Conservation (phyloP, 30 jellyfish, hydroid and myxozoan genomes). For the Aurelia sp. region DNA sequence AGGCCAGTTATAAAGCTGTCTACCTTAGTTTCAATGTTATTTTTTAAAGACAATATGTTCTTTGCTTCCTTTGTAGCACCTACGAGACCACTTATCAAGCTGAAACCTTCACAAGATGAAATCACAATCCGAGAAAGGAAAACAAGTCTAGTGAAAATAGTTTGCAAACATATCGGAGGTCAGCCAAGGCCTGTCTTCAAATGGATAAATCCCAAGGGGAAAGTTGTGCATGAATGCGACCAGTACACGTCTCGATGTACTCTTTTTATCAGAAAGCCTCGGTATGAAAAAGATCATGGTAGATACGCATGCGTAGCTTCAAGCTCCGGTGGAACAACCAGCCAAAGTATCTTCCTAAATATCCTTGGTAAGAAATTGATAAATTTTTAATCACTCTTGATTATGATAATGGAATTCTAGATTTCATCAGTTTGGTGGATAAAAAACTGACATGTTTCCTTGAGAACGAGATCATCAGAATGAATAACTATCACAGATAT, state of each 20-base stretch:
- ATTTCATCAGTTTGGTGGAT: too few relatives aligned
- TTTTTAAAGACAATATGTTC: too few relatives aligned
- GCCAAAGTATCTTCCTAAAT: background rate
- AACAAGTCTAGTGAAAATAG: background rate
- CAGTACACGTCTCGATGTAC: slow-evolving; percentile 22
- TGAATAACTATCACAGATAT: too few relatives aligned
- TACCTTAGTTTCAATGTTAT: too few relatives aligned
- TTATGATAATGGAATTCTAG: too few relatives aligned
- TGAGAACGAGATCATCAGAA: too few relatives aligned
- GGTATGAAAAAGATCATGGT: slow-evolving; percentile 39
- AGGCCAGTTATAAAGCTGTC: slow-evolving; percentile 7
- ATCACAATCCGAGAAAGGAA: background rate
- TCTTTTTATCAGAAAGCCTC: background rate
- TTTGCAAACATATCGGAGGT: slow-evolving; percentile 50
- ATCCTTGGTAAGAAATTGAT: too few relatives aligned
- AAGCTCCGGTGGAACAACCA: slow-evolving; percentile 22
- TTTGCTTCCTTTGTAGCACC: slow-evolving; percentile 4
- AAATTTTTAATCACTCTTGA: too few relatives aligned
- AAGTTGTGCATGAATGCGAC: slow-evolving; percentile 22
- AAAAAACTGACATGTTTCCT: too few relatives aligned
- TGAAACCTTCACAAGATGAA: background rate
- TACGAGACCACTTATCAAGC: slow-evolving; percentile 20
- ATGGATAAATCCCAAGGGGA: slow-evolving; percentile 58
- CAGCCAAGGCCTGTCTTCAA: slow-evolving; percentile 36
- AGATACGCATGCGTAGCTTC: slow-evolving; percentile 47